Base-by-base conservation (phyloP, 2,888 invertebrate genomes). In the Theretra japonica region DNA sequence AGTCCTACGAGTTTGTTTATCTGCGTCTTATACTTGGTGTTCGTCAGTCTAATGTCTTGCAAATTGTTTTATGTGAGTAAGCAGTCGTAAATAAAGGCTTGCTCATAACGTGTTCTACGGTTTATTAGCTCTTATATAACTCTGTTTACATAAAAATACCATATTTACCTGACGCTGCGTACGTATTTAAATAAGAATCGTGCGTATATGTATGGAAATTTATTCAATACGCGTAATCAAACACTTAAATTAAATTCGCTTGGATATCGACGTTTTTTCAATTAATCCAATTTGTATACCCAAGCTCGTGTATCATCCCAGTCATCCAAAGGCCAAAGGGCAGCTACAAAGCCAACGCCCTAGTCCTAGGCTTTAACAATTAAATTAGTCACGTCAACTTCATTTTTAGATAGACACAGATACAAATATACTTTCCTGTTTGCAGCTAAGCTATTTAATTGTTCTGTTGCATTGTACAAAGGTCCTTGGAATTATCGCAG, bases 1-100 rank as follows among this genome's bases (percentile, higher is more conserved):
- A 75, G 78, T 77, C 79, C 81, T 80, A 72, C 75, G 70, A 69
- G 15, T 17, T 50, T 69, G 57, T 73, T 65, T 74, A 69, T 72
- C 15, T 62, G 30, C 33, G 28, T 70, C 65, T 41, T 41, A 7
- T 60, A n/a, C 33, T 60, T 8, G 41, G 65, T 23, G 23, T 48
- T 65, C 21, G 41, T 65, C 23, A 23, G 17, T 65, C 15, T 65
- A 48, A 23, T 65, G 15, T 23, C 48, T 48, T 48, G 65, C 48
- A 23, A 65, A 65, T 65, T 21, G 33, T 30, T 41, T 21, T 65
- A 19, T 33, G 41, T 11, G 15, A 65, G 41, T 33, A 28, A 62
- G 23, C 23, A 23, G 23, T 17, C 21, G 21, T 65, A 41, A 60
- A 25, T 41, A 65, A n/a, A 60, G 7, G 8, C 19, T 60, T 19